phyloP scores from a whole-genome alignment of 2,888 invertebrate species.

The Lasioglossum malachurum region DNA sequence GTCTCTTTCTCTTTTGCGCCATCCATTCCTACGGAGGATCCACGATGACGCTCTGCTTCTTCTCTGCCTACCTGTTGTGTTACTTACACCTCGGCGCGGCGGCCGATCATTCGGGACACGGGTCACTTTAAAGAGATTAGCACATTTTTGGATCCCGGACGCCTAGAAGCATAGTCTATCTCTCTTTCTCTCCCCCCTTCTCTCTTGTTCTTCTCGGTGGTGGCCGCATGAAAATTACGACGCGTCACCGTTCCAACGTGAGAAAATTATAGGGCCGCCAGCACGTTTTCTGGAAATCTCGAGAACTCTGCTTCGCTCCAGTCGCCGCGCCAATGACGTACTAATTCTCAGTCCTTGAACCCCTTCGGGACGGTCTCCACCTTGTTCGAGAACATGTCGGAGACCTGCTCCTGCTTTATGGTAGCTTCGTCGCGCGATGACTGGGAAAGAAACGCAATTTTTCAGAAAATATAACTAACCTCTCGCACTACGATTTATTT shows the following conservation, averaged over 20 bases:
- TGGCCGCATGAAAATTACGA: conserved; percentile 60
- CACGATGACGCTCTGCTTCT: conserved; percentile 53
- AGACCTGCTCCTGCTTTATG: background rate
- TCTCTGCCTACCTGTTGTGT: conserved; percentile 76
- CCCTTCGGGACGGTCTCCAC: background rate
- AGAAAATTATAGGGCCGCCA: conserved; percentile 73
- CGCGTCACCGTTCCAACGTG: conserved; percentile 72
- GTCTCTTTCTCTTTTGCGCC: conserved; percentile 69
- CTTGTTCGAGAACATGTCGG: background rate
- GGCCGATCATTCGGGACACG: conserved; percentile 69
- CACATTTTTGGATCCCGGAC: conserved; percentile 66
- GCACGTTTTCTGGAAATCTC: conserved; percentile 45
- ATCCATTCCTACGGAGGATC: conserved; percentile 37
- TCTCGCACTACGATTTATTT: background rate
- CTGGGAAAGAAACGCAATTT: background rate
- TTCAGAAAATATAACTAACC: background rate
- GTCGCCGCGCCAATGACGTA: conserved; percentile 28
- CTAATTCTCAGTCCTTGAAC: conserved; percentile 24
- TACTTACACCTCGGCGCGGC: conserved; percentile 68
- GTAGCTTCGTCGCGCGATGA: background rate
- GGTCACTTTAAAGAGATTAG: conserved; percentile 79
- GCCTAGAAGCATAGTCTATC: conserved; percentile 21
- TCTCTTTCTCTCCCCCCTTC: background rate
- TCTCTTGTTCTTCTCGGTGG: background rate
- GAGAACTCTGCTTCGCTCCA: background rate